Conservation (phyloP, 1,140 invertebrate species). For the Archivesica marissinica region DNA sequence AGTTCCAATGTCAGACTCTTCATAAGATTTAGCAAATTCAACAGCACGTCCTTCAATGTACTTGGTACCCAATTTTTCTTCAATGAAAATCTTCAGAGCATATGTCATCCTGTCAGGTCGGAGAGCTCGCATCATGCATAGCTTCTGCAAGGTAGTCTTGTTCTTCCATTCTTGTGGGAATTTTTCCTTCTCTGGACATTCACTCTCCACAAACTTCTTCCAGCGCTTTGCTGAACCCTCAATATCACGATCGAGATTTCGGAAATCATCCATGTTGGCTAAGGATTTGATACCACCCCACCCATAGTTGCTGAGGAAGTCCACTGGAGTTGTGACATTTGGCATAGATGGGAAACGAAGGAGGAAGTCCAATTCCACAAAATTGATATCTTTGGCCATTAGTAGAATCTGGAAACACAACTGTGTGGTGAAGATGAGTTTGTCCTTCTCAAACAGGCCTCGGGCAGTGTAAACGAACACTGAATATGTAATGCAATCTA, state of each 20-base stretch:
- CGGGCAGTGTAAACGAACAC: constrained; percentile 97
- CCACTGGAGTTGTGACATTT: constrained; percentile 95
- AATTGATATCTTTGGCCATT: constrained; percentile 92
- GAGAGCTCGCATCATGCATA: constrained; percentile 97
- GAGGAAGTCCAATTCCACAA: constrained; percentile 95
- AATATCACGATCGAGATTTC: constrained; percentile 97
- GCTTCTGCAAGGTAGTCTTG: constrained; percentile 94
- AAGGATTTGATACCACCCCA: constrained; percentile 96
- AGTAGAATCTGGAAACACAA: constrained; percentile 97
- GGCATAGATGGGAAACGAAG: constrained; percentile 94
- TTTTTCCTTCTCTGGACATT: constrained; percentile 98
- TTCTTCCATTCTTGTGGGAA: constrained; percentile 99
- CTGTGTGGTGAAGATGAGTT: constrained; percentile 97
- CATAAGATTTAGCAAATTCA: constrained; percentile 96
- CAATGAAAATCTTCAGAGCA: constrained; percentile 94
- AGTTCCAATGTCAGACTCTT: constrained; percentile 95
- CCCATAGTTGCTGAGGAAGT: constrained; percentile 95
- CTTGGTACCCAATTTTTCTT: constrained; percentile 96
- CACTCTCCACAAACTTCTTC: constrained; percentile 98
- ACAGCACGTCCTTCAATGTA: constrained; percentile 95
- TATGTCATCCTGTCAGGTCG: constrained; percentile 97
- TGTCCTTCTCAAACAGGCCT: constrained; percentile 98
- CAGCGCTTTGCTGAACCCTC: constrained; percentile 97
- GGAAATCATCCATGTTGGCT: constrained; percentile 94
- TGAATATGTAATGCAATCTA: constrained; percentile 97